Evolutionary conservation across 2,888 invertebrate species (phyloP), one percentile per base, ranked within the genome.

Genomic region (Melikaiella ostensackeni): DNA sequence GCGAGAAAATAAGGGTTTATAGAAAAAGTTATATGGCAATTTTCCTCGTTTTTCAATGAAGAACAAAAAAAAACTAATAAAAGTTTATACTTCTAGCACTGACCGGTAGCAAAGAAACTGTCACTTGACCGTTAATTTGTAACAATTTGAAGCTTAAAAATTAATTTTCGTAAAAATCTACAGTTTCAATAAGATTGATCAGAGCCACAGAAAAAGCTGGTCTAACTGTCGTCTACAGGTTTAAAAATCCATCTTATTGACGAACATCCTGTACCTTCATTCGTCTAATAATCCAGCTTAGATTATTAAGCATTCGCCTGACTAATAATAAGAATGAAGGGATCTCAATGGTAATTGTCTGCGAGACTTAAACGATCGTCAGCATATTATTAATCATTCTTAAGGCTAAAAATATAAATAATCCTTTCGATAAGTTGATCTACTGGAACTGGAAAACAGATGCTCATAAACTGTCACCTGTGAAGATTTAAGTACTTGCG

Each of bases 381-480:
- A 70, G 4, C 11, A 46, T n/a, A 21, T 70, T 46, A 13, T n/a
- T 30, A 70, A 21, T 27, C n/a, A 50, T 70, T 70, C 9, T 70
- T 21, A 11, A 9, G 50, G 11, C 70, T 50, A 50, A 70, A 70
- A 70, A 70, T 70, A 50, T 19, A 5, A 9, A 50, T 70, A 70
- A 70, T 70, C 30, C 50, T 50, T 33, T 70, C 11, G 50, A 50
- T 50, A 70, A 70, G 30, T 42, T 46, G 66, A 30, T 66, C 70
- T 42, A 6, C 16, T 30, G 50, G n/a, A 27, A n/a, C 50, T 70
- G 50, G 50, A n/a, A 70, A 70, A 50, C 70, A 70, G 33, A 70
- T 50, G 50, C 70, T 50, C 46, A 24, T 30, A 50, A 30, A 27
- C 27, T 27, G 16, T 24, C 59, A 13, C 13, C 5, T 24, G 11